Evolutionary conservation across 2,113 vertebrate genomes (phyloP).

Genomic region (Leptobrachium ailaonicum): DNA sequence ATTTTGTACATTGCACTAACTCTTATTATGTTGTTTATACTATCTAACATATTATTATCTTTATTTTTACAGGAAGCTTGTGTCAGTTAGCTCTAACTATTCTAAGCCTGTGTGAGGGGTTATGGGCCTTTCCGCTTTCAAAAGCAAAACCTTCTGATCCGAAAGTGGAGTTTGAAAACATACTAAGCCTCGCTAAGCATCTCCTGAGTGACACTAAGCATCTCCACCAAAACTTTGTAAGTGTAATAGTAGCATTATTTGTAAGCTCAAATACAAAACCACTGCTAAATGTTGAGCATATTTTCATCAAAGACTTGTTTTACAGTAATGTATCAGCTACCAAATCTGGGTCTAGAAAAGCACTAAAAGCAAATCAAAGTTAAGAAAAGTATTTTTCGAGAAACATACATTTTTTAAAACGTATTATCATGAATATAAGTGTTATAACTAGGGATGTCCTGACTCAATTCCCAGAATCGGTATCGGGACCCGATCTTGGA

Average conservation of each 20-base stretch:
- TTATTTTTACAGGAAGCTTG: conserved; percentile 21
- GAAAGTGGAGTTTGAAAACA: conserved; percentile 47
- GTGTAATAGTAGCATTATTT: conserved; percentile 3
- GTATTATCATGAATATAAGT: too few species aligned
- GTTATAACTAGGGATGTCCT: too few species aligned
- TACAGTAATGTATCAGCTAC: too few species aligned
- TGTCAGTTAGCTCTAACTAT: conserved; percentile 26
- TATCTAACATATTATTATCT: background rate
- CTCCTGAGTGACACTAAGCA: conserved; percentile 52
- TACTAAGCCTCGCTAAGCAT: conserved; percentile 47
- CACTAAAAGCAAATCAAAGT: too few species aligned
- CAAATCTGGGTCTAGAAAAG: too few species aligned
- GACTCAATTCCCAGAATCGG: too few species aligned
- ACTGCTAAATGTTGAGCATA: too few species aligned
- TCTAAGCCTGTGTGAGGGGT: conserved; percentile 34
- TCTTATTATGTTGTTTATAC: background rate
- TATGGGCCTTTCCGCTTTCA: conserved; percentile 18
- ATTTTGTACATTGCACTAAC: background rate
- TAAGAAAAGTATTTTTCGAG: too few species aligned
- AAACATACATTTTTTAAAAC: too few species aligned
- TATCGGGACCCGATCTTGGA: too few species aligned
- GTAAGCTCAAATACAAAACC: too few species aligned
- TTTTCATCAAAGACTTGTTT: too few species aligned
- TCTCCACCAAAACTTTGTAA: conserved; percentile 51
- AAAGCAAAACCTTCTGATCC: conserved; percentile 39